Evolutionary conservation across 2,797 vertebrate species (phyloP).

Genomic region (Typhlichthys subterraneus): DNA sequence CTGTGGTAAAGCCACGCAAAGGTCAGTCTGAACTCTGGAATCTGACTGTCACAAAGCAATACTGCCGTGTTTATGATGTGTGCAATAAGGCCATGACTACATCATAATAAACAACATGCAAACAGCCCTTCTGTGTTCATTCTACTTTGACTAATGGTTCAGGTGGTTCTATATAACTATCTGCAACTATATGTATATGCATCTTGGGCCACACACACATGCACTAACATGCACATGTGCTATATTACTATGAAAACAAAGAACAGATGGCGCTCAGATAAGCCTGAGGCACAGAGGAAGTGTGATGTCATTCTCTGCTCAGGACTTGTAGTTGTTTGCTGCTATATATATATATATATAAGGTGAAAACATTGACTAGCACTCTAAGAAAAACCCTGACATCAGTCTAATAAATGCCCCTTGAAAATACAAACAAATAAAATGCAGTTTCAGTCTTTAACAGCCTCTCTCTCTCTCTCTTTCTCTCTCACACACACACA

Average conservation of each 20-base stretch:
- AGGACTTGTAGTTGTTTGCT: no score
- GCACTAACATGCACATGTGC: no score
- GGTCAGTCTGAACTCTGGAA: slow-evolving; percentile 49
- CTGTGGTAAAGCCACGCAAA: slow-evolving; percentile 32
- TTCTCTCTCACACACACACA: slow-evolving; percentile 1
- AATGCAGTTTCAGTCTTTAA: background rate
- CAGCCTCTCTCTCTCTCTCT: slow-evolving; percentile 7
- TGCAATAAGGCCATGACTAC: slow-evolving; percentile 79
- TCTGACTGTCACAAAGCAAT: slow-evolving; percentile 71
- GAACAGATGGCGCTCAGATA: background rate
- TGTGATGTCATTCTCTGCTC: no score
- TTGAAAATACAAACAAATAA: slow-evolving; percentile 16
- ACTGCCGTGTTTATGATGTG: slow-evolving; percentile 70
- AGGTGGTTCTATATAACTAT: background rate
- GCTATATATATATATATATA: no score
- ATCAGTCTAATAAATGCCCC: background rate
- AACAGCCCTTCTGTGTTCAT: slow-evolving; percentile 47
- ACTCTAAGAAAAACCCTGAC: no score
- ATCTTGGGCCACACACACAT: no score
- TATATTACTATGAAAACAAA: background rate
- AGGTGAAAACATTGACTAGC: no score
- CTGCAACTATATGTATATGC: no score
- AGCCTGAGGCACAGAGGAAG: no score
- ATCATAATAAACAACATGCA: slow-evolving; percentile 77
- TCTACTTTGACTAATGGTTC: background rate